Base-by-base conservation (phyloP, 2,113 vertebrate species). In the Lepus americanus region DNA sequence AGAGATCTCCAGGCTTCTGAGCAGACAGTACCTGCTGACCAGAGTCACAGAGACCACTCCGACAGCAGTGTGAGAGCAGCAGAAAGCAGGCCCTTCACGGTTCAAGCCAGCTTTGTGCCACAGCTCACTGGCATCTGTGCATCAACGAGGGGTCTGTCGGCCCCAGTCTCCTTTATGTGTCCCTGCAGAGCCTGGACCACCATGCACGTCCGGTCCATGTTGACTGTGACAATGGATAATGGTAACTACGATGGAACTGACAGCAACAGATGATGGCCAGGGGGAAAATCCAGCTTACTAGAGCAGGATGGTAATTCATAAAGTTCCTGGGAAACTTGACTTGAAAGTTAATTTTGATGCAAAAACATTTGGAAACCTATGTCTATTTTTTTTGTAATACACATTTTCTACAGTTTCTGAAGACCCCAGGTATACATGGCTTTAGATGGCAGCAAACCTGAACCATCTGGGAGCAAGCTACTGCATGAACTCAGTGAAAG, bases 81-180 rank as follows among this genome's bases (percentile, higher is more conserved):
- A 19, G 23, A 36, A 49, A 80, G 36, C 33, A 7, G 25, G 49
- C 25, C 31, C n/a, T 31, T 64, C 7, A 6, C 20, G 1, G 1
- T 59, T 1, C 29, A n/a, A 5, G 2, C 29, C 33, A 36, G 74
- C n/a, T 9, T 11, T 22, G 27, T 17, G 23, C 53, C 19, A 6
- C 0, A 16, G 29, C 29, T 77, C 33, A 5, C 9, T 70, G 5
- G 22, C 16, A 49, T n/a, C 33, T 9, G 2, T 9, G 10, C 0
- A 9, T 22, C 44, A 0, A 4, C 23, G 8, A 4, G 8, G 22
- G 51, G 81, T n/a, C 87, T 59, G 44, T 44, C 44, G 7, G 44
- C 44, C 1, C 44, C 44, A 44, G 25, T 44, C n/a, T 53, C 61
- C 39, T 74, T 53, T 7, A 12, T 14, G 9, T 0, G 0, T 44